Evolutionary conservation across 2,888 invertebrate species (phyloP), one percentile per base, ranked within the genome.

Genomic region (Syrista parreyssii): DNA sequence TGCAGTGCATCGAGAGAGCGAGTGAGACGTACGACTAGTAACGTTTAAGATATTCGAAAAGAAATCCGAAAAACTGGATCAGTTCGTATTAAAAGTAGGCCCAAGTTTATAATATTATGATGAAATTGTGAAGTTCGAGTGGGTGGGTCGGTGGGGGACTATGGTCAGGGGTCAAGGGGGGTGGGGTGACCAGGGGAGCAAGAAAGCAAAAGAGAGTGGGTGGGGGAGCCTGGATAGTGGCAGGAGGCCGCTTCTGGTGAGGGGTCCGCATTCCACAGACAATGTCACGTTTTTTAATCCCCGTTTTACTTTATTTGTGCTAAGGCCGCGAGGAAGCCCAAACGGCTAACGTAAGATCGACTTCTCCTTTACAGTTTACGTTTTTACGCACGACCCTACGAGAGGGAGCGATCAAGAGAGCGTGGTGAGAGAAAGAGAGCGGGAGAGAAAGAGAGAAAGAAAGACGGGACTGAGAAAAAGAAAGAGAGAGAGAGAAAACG

Each of bases 221-320:
- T 36, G 76, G 68, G 75, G 80, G 74, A 80, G 75, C 55, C 33
- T 33, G 82, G 75, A 74, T 78, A 78, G 84, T 68, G 76, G 76
- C 74, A 81, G 76, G 79, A 75, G 82, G 82, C 76, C 81, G 76
- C 84, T 81, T 81, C 84, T 81, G 87, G 88, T 86, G 89, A 89
- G 91, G 90, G 88, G 88, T 88, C 89, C 91, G 90, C 91, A 91
- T 90, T 91, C 91, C 91, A 89, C 90, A 88, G 91, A 90, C 90
- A 90, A 89, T 91, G 90, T 90, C 91, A 90, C 90, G 90, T 90
- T 91, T 91, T 89, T 90, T 88, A 91, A 90, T 89, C 89, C 90
- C 86, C 88, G 87, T 88, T 90, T 90, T 89, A 88, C 89, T 90
- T 89, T 89, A 89, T 90, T 90, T 87, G 87, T 85, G 84, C 84